Evolutionary conservation across 35 echinoderm and acorn worm species (phyloP).

Genomic region (Heliocidaris erythrogramma): DNA sequence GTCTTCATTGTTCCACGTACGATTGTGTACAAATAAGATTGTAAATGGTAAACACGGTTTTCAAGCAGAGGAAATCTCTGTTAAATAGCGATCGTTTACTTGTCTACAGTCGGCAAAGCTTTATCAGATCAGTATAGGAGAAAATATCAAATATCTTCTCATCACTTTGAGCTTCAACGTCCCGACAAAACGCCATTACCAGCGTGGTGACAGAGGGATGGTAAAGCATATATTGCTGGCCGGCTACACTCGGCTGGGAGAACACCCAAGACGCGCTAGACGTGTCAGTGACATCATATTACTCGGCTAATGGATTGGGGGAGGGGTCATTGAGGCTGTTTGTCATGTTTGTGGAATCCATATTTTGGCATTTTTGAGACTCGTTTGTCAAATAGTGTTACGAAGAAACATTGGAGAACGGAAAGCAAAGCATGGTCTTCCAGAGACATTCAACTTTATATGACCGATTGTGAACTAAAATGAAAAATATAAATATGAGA

Average conservation of each 20-base stretch:
- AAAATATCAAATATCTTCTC: not conserved
- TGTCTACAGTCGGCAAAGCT: not conserved
- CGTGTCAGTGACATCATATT: constrained; percentile 34
- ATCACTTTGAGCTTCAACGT: not conserved
- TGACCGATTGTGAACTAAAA: not conserved
- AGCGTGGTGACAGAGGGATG: not conserved
- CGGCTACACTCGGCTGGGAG: constrained; percentile 20
- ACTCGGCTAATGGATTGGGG: constrained; percentile 9
- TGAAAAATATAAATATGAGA: not conserved
- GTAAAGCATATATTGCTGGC: constrained; percentile 20
- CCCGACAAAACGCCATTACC: constrained; percentile 18
- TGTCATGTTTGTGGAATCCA: not conserved
- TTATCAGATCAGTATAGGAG: not conserved
- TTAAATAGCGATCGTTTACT: not conserved
- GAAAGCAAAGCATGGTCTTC: not conserved
- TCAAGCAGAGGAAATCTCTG: not conserved
- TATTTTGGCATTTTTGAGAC: not conserved
- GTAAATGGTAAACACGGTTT: not conserved
- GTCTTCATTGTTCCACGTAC: not conserved
- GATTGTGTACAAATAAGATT: not conserved
- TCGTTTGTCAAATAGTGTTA: not conserved
- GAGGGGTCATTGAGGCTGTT: constrained; percentile 37
- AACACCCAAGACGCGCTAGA: constrained; percentile 39
- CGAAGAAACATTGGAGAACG: not conserved
- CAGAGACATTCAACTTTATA: not conserved